Evolutionary conservation across 2,113 vertebrate genomes (phyloP), one percentile per base, ranked within the genome.

Genomic region (Ariopsis seemanni): DNA sequence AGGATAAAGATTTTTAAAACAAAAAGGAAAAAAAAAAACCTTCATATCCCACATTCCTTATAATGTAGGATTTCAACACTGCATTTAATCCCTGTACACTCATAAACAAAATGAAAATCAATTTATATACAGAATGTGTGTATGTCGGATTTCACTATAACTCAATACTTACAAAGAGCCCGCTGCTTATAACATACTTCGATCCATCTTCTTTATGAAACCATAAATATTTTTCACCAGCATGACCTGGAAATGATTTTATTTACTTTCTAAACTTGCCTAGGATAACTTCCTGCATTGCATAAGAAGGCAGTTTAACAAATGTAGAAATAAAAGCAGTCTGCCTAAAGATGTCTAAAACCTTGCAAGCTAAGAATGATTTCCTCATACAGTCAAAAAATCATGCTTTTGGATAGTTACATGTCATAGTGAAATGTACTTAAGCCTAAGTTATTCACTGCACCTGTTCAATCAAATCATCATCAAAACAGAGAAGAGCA

Each of bases 1-100:
- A 53, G 79, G 18, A 34, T 18, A 58, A 74, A 74, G 67, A 65
- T 63, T 79, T 79, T 77, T 75, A 53, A 72, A n/a, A 58, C 11
- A n/a, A 25, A 82, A 82, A 52, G 11, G 27, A 20, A 62, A 63
- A 6, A 65, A 83, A 52, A 50, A 65, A 7, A 14, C 34, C 2
- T 8, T 11, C 4, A 9, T 67, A 10, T n/a, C 2, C 30, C 34
- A 52, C 60, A 27, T 71, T 30, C 14, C 48, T 67, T 27, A 27
- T 15, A 30, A n/a, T 14, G 11, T 14, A 77, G 74, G 48, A 77
- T 52, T 52, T 48, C 48, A 52, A 52, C 52, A 81, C 42, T 10
- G 9, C 57, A 22, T 81, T 79, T 57, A 79, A 79, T 79, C 52
- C n/a, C 14, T 10, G 27, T 42, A 81, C 55, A 60, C 30, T 81